Conservation (phyloP, 2,113 vertebrate species). For the Hippolais icterina region DNA sequence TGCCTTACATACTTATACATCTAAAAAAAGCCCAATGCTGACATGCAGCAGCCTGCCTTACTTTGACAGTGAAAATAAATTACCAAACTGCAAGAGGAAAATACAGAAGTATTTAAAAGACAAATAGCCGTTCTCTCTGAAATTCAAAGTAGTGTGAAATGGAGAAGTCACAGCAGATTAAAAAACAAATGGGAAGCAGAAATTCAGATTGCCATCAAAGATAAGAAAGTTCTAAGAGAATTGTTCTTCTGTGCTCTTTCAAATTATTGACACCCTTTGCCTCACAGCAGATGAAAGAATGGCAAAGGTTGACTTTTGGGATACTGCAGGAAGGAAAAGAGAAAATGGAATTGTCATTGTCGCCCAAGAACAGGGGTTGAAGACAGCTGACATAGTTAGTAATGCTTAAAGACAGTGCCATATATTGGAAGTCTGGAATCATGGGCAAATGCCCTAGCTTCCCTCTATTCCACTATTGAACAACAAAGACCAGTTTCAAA, state of each 20-base stretch:
- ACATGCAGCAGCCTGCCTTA: neutral
- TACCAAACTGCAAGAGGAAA: neutral
- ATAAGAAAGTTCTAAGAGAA: neutral
- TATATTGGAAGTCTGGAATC: neutral
- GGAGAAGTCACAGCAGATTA: constrained; percentile 22
- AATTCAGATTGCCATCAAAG: neutral
- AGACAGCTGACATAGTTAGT: neutral
- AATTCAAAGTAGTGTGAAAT: constrained; percentile 22
- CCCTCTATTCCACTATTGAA: neutral
- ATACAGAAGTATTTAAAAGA: neutral
- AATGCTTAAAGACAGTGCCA: neutral
- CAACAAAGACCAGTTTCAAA: neutral
- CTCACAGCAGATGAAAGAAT: neutral
- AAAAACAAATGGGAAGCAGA: constrained; percentile 4
- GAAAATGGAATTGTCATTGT: neutral
- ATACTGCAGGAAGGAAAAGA: neutral
- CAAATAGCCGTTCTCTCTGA: neutral
- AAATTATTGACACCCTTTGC: neutral
- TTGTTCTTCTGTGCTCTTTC: neutral
- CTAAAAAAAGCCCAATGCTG: neutral
- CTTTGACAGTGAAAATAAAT: constrained; percentile 5
- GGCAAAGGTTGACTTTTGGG: neutral
- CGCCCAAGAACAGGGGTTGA: neutral
- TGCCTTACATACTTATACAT: neutral
- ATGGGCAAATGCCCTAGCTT: neutral